Percentiles rank a stretch among this genome's conserved stretches.
Conservation (phyloP, 2,797 vertebrate species). For the Micromesistius poutassou region DNA sequence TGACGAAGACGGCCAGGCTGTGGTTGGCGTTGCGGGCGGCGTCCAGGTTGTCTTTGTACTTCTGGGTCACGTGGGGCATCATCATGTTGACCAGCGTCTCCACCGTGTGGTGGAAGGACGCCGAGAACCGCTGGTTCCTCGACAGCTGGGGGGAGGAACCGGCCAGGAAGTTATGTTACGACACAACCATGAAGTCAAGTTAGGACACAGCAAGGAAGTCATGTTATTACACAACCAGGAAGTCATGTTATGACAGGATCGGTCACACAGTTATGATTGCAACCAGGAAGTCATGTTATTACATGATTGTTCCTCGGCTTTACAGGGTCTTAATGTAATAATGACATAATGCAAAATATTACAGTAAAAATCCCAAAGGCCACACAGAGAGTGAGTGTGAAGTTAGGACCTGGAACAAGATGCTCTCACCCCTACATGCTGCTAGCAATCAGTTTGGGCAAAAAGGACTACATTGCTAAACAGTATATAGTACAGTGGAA, state of each 20-base stretch:
- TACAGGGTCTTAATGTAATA: not conserved
- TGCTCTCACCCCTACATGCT: no score
- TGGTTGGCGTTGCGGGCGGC: conserved; percentile 96
- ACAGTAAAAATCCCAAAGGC: not conserved
- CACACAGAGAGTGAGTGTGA: no score
- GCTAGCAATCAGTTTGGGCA: no score
- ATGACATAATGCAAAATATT: not conserved
- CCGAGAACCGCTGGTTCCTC: conserved; percentile 94
- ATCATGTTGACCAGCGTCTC: conserved; percentile 96
- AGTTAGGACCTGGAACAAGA: no score
- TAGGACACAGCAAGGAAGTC: conserved; percentile 8
- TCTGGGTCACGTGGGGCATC: conserved; percentile 97
- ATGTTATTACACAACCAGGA: conserved; percentile 7
- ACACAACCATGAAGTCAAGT: conserved; percentile 6
- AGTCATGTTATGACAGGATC: no score
- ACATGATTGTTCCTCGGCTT: not conserved
- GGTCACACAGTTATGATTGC: no score
- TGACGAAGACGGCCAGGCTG: conserved; percentile 94
- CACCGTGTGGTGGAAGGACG: conserved; percentile 91
- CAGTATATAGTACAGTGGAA: no score
- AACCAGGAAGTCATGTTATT: no score
- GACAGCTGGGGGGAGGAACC: conserved; percentile 74
- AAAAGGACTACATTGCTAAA: no score
- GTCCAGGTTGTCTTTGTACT: conserved; percentile 95
- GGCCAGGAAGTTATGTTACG: conserved; percentile 11